Evolutionary conservation across 2,888 invertebrate species (phyloP).

Genomic region (Smittia aterrima): DNA sequence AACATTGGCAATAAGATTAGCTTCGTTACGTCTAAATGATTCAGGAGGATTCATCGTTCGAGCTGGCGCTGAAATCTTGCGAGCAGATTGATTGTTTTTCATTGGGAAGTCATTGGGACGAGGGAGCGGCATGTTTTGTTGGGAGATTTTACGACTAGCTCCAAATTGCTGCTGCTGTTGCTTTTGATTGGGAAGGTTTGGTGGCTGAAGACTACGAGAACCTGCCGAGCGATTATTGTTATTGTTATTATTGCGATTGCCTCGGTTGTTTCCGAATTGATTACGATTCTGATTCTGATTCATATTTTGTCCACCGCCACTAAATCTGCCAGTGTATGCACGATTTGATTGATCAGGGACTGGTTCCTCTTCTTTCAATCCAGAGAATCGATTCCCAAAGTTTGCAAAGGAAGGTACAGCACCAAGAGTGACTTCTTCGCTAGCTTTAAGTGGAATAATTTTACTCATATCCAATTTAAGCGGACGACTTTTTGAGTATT

Average conservation of each 20-base stretch:
- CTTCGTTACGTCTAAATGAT: not conserved
- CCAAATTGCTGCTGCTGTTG: not conserved
- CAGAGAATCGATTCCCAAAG: conserved; percentile 30
- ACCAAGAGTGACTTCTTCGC: conserved; percentile 19
- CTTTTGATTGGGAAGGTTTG: conserved; percentile 8
- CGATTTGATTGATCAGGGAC: not conserved
- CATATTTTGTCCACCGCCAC: not conserved
- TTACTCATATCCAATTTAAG: conserved; percentile 18
- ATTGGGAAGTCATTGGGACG: conserved; percentile 20
- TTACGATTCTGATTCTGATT: not conserved
- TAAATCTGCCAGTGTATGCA: conserved; percentile 34
- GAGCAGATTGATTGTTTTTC: not conserved
- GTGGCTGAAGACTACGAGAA: conserved; percentile 21
- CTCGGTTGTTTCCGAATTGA: not conserved
- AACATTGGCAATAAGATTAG: not conserved
- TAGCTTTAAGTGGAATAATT: not conserved
- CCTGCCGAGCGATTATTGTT: conserved; percentile 8
- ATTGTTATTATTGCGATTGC: not conserved
- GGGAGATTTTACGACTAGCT: conserved; percentile 28
- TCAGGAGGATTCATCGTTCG: conserved; percentile 26
- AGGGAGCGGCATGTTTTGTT: not conserved
- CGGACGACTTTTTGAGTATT: conserved; percentile 12
- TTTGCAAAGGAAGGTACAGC: not conserved
- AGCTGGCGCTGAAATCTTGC: conserved; percentile 36
- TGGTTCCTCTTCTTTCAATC: conserved; percentile 35